Evolutionary conservation across 2,797 vertebrate genomes (phyloP).

Genomic region (Thunnus albacares): DNA sequence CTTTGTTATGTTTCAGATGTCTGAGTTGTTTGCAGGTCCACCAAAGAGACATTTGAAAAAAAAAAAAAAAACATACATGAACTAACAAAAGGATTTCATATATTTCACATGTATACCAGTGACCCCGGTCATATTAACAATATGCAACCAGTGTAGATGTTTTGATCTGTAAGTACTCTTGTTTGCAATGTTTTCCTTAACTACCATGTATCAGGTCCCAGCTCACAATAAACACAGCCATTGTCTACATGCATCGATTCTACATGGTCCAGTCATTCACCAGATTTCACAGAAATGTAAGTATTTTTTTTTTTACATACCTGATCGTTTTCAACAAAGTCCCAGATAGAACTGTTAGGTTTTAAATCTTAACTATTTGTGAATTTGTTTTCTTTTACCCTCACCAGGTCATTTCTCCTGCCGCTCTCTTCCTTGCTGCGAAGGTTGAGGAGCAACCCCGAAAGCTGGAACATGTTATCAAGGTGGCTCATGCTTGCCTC

Average conservation of each 20-base stretch:
- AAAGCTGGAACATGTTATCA: constrained; percentile 95
- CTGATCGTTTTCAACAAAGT: neutral
- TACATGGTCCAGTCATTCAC: constrained; percentile 98
- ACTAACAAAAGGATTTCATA: too few species aligned
- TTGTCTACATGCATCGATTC: constrained; percentile 97
- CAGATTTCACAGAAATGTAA: constrained; percentile 94
- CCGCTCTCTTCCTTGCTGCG: constrained; percentile 93
- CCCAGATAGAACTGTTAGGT: rapidly evolving
- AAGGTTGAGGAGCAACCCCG: constrained; percentile 97
- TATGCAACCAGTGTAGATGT: rapidly evolving
- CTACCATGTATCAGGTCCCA: constrained; percentile 86
- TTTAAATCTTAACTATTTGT: neutral
- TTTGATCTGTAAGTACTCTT: neutral
- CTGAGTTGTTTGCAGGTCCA: too few species aligned
- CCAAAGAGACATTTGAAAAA: too few species aligned
- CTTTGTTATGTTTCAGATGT: too few species aligned
- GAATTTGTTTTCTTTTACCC: neutral
- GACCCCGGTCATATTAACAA: rapidly evolving
- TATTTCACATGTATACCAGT: neutral
- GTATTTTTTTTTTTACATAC: constrained; percentile 60
- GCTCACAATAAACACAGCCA: constrained; percentile 95
- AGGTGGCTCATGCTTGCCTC: constrained; percentile 93
- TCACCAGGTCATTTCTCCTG: constrained; percentile 90
- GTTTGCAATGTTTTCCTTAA: constrained; percentile 81
- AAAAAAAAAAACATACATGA: too few species aligned